These are phyloP conservation scores for Trichogramma pretiosum DNA, from an alignment of 1,140 invertebrate species.

Conservation along the genomic window DNA sequence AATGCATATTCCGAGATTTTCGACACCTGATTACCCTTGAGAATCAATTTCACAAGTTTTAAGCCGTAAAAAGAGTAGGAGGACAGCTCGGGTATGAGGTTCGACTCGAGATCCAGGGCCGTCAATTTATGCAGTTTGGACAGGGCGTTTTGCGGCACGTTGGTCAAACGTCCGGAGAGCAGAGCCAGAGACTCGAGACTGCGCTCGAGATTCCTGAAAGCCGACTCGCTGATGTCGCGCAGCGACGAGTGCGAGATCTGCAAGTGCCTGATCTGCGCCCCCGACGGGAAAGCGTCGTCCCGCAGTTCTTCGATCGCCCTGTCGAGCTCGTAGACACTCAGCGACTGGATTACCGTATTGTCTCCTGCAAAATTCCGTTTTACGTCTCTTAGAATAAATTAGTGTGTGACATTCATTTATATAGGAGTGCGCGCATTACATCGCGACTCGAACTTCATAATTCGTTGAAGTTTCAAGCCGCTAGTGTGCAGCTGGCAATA, in stretches of 20 bases:
- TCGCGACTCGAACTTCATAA: no score
- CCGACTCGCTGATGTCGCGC: conserved; percentile 63
- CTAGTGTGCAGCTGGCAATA: no score
- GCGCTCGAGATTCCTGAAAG: conserved; percentile 60
- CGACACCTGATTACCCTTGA: conserved; percentile 72
- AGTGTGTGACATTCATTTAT: no score
- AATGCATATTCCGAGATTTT: conserved; percentile 77
- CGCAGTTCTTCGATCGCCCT: conserved; percentile 61
- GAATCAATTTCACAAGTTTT: conserved; percentile 69
- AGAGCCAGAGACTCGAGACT: conserved; percentile 73
- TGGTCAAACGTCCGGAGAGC: conserved; percentile 67
- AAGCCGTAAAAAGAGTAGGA: conserved; percentile 82
- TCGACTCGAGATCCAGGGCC: conserved; percentile 75
- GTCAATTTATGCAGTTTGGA: conserved; percentile 61
- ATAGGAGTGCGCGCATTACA: no score
- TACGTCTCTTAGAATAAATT: no score
- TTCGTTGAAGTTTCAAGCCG: no score
- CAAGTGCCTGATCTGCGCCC: conserved; percentile 66
- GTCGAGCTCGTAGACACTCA: conserved; percentile 80
- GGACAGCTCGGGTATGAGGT: conserved; percentile 71
- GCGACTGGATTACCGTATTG: conserved; percentile 58
- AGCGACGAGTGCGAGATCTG: conserved; percentile 76
- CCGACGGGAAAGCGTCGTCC: conserved; percentile 59
- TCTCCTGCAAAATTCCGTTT: conserved; percentile 31
- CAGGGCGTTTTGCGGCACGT: conserved; percentile 73